phyloP scores from a whole-genome alignment of 2,113 vertebrate genomes.

The Ondatra zibethicus region DNA sequence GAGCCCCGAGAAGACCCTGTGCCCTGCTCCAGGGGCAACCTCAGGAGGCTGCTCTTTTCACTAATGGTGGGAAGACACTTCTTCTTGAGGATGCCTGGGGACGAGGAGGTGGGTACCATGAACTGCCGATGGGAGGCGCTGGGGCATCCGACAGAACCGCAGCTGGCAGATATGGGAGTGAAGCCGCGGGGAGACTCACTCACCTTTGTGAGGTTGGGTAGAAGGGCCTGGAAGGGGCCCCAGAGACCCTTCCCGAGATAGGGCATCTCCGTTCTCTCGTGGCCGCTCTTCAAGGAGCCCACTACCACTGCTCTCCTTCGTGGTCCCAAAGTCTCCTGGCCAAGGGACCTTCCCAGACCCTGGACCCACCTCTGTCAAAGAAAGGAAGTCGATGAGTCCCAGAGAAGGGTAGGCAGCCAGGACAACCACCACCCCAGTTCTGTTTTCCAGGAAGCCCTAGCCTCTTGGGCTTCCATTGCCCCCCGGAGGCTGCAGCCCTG shows the following conservation, averaged over 20 bases:
- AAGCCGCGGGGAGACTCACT: neutral
- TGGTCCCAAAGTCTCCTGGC: constrained; percentile 88
- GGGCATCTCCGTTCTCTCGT: constrained; percentile 82
- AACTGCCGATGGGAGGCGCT: neutral
- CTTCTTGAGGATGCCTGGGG: constrained; percentile 93
- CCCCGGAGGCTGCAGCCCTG: neutral
- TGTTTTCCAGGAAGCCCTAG: neutral
- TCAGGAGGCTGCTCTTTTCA: constrained; percentile 90
- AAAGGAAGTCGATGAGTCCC: neutral
- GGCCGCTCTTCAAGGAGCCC: constrained; percentile 77
- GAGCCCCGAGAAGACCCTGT: constrained; percentile 87
- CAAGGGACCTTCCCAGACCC: constrained; percentile 84
- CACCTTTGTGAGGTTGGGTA: constrained; percentile 92
- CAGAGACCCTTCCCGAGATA: constrained; percentile 82
- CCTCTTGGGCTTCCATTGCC: neutral
- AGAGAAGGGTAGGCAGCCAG: neutral
- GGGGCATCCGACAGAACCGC: neutral
- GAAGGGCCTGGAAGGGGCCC: constrained; percentile 85
- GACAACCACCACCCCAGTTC: neutral
- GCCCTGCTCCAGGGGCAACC: constrained; percentile 87
- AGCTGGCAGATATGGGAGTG: neutral
- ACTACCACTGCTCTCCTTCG: constrained; percentile 82
- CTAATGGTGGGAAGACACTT: constrained; percentile 92
- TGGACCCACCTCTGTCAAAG: constrained; percentile 82
- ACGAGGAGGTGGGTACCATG: neutral